Base-by-base conservation (phyloP, 2,888 invertebrate genomes). In the Enchytraeus crypticus region DNA sequence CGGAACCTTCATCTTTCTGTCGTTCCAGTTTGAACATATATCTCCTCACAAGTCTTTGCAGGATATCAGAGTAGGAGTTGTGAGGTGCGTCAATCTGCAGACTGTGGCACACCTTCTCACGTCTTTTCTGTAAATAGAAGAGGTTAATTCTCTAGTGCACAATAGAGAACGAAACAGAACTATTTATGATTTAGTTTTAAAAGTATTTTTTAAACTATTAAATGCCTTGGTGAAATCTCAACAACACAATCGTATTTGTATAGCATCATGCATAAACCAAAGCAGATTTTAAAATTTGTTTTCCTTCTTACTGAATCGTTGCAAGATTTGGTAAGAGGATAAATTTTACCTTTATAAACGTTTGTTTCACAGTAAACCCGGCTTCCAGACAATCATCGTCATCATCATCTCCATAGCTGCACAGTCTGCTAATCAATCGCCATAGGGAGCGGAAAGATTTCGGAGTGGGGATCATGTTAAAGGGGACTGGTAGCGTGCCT, bases 401-500 rank as follows among this genome's bases (percentile, higher is more conserved):
- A 21, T 67, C 68, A 14, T 70, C 69, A 54, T 67, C 68, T 54
- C 51, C 55, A n/a, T n/a, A n/a, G 26, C 62, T 30, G 32, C 32
- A 54, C 23, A 64, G n/a, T 18, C 46, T 57, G 4, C 30, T 53
- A 21, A 56, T 14, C 49, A 47, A 62, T n/a, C 66, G 62, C 71
- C 72, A 74, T 21, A 72, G 69, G 61, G 77, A 77, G 32, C 68
- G 61, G 58, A 76, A 70, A 8, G 76, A 74, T 64, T 78, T 77
- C 3, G 75, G 76, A 3, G 77, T 75, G 26, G 78, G 78, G 38
- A 88, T 81, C 71, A 88, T 79, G 79, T 87, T 88, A 70, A 87
- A 85, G 0, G 88, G 88, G 0, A 77, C 77, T 1, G 88, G 84
- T 0, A 88, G 86, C 5, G 87, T 80, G 1, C 84, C 83, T 1